Percentiles rank a stretch among this genome's conserved stretches.
These are phyloP conservation scores for Ursus arctos DNA, from an alignment of 2,113 vertebrate species.

Conservation along the genomic window DNA sequence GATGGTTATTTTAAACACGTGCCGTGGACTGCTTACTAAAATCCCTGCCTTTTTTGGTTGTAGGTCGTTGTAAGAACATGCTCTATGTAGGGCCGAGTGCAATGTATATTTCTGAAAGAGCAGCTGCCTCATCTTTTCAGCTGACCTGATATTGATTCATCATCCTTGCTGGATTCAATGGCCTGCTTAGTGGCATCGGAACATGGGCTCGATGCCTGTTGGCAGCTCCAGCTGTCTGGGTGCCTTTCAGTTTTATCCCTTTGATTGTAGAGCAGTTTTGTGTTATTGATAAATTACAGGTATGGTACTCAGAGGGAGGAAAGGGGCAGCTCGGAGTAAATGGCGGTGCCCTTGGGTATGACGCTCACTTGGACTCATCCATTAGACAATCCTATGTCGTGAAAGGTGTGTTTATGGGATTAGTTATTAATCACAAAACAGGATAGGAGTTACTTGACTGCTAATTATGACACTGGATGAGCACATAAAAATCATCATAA, in stretches of 20 bases:
- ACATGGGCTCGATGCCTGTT: conserved; percentile 59
- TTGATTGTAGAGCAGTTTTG: conserved; percentile 72
- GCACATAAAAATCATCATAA: conserved; percentile 64
- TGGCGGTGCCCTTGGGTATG: conserved; percentile 51
- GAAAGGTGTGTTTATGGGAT: conserved; percentile 69
- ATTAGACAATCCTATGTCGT: conserved; percentile 44
- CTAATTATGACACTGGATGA: conserved; percentile 72
- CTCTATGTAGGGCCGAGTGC: not conserved
- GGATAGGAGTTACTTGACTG: conserved; percentile 67
- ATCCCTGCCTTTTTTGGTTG: not conserved
- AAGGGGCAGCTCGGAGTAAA: conserved; percentile 4
- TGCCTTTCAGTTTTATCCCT: conserved; percentile 69
- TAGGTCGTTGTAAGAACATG: not conserved
- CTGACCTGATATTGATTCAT: conserved; percentile 39
- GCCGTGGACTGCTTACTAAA: not conserved
- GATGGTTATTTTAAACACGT: not conserved
- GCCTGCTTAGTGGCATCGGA: conserved; percentile 39
- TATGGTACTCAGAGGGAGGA: conserved; percentile 61
- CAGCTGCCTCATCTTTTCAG: conserved; percentile 54
- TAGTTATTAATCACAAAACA: conserved; percentile 77
- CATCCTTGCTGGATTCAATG: conserved; percentile 61
- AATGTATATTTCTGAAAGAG: not conserved
- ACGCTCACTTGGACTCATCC: conserved; percentile 35
- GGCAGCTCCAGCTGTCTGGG: conserved; percentile 62
- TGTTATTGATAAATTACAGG: conserved; percentile 77